phyloP scores from a whole-genome alignment of 1,140 invertebrate genomes.

The Coboldia fuscipes region DNA sequence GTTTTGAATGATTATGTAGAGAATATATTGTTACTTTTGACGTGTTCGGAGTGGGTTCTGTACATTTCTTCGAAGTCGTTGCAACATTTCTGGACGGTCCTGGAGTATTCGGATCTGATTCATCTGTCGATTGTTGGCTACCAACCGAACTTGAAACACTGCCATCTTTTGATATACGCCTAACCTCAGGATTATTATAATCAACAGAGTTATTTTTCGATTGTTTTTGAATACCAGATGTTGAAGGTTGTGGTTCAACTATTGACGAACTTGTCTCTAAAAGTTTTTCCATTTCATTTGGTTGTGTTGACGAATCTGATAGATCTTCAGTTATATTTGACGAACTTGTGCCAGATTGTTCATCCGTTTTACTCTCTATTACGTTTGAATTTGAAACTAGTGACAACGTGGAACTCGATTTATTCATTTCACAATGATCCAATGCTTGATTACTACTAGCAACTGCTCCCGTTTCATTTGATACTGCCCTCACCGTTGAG shows the following conservation, averaged over 20 bases:
- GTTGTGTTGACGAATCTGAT: background rate
- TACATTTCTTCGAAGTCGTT: too few species aligned
- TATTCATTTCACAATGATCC: background rate
- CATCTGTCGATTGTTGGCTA: conserved; percentile 54
- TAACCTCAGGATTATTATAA: background rate
- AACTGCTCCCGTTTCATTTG: background rate
- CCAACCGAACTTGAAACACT: conserved; percentile 37
- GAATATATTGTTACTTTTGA: too few species aligned
- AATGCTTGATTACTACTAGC: too few species aligned
- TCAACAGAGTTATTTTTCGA: background rate
- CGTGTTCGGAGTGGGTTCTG: too few species aligned
- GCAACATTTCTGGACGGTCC: background rate
- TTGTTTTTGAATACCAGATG: background rate
- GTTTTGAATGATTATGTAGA: conserved; percentile 4
- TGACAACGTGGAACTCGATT: background rate
- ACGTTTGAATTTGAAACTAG: background rate
- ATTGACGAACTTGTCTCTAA: too few species aligned
- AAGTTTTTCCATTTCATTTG: too few species aligned
- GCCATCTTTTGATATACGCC: conserved; percentile 3
- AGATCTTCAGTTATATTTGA: background rate
- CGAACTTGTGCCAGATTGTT: background rate
- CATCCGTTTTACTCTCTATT: background rate
- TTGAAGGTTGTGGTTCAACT: background rate
- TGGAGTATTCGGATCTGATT: conserved; percentile 23
- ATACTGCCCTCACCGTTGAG: conserved; percentile 5